phyloP scores from a whole-genome alignment of 2,113 vertebrate species.

The Parus major region DNA sequence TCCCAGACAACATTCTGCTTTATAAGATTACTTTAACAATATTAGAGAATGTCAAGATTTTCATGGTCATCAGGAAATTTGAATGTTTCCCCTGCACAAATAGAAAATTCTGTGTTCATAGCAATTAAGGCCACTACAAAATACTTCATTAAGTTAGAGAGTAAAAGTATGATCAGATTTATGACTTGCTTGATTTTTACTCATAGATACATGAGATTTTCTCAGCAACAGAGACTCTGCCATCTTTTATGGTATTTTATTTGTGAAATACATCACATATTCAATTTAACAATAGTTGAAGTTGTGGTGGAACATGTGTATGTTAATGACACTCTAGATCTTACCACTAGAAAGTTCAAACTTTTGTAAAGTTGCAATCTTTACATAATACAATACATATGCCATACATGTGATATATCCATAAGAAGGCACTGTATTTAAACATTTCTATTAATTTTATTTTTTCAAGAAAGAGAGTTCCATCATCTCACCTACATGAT shows the following conservation, averaged over 20 bases:
- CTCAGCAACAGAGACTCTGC: background rate
- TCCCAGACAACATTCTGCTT: background rate
- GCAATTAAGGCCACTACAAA: background rate
- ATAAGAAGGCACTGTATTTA: background rate
- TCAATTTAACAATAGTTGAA: background rate
- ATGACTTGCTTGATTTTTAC: background rate
- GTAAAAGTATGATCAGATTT: background rate
- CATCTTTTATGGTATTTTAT: background rate
- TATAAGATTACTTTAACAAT: background rate
- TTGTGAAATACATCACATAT: background rate
- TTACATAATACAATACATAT: background rate
- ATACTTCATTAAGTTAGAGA: background rate
- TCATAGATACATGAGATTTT: background rate
- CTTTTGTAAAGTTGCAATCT: background rate
- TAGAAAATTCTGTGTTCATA: background rate
- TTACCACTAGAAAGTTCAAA: background rate
- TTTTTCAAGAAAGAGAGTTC: background rate
- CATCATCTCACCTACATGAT: background rate
- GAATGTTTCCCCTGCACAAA: background rate
- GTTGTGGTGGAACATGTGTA: background rate
- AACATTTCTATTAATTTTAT: background rate
- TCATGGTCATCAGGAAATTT: background rate
- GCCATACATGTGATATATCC: fast-evolving
- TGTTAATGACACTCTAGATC: background rate
- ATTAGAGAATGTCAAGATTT: background rate